Evolutionary conservation across 30 jellyfish, hydroid and myxozoan species (phyloP).

Genomic region (Hydra vulgaris): DNA sequence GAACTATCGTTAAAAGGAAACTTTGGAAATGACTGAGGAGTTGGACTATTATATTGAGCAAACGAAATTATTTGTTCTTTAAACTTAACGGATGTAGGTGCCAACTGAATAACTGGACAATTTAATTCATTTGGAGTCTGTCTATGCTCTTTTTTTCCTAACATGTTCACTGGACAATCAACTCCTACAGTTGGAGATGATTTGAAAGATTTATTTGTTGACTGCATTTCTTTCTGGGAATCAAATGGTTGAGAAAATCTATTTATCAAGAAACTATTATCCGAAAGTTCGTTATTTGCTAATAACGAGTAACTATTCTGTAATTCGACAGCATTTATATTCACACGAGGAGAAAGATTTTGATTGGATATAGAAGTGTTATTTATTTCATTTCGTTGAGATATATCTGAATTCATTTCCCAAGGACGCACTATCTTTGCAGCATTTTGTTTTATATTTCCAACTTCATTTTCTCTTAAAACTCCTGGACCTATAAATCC

Average conservation of each 20-base stretch:
- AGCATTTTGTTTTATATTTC: slow-evolving; percentile 14
- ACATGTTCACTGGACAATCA: background rate
- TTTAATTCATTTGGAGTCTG: slow-evolving; percentile 8
- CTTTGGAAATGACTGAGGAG: slow-evolving; percentile 29
- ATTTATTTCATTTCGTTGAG: background rate
- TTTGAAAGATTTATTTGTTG: background rate
- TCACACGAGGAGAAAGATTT: background rate
- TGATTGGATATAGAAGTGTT: background rate
- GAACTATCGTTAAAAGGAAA: slow-evolving; percentile 9
- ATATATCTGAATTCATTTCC: slow-evolving; percentile 32
- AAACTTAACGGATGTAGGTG: slow-evolving; percentile 15
- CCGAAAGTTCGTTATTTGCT: background rate
- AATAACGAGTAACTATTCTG: background rate
- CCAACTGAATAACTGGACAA: slow-evolving; percentile 23
- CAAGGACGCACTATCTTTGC: slow-evolving; percentile 68
- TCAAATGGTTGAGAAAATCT: background rate
- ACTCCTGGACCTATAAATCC: background rate
- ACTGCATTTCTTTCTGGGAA: background rate
- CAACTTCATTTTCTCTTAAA: slow-evolving; percentile 1
- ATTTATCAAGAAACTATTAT: background rate
- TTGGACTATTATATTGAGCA: slow-evolving; percentile 28
- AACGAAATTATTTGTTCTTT: slow-evolving; percentile 22
- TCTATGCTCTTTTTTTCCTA: slow-evolving; percentile 4
- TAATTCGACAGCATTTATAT: background rate
- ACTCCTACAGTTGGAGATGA: background rate